Conservation (phyloP, 2,113 vertebrate genomes). For the Ornithorhynchus anatinus region DNA sequence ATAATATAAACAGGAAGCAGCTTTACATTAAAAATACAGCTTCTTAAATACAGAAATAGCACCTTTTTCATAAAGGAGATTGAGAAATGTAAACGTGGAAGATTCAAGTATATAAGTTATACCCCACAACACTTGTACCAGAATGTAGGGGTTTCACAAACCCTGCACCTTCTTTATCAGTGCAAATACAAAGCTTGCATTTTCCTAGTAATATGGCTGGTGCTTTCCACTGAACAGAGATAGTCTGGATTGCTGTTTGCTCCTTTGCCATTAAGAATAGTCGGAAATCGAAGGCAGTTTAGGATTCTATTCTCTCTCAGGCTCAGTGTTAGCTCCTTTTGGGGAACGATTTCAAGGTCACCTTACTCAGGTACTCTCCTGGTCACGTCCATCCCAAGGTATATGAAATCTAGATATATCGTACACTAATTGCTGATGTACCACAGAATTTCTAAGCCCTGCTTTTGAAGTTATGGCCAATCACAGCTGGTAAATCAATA, state of each 20-base stretch:
- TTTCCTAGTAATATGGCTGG: slow-evolving; percentile 24
- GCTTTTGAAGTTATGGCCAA: no score
- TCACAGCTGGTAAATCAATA: no score
- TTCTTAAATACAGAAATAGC: slow-evolving; percentile 75
- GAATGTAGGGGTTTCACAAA: slow-evolving; percentile 65
- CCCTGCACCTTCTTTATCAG: slow-evolving; percentile 54
- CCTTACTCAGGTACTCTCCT: no score
- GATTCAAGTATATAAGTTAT: slow-evolving; percentile 81
- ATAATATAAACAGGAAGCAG: slow-evolving; percentile 74
- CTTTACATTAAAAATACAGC: slow-evolving; percentile 73
- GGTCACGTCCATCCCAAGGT: no score
- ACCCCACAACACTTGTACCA: slow-evolving; percentile 60
- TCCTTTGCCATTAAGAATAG: neutral
- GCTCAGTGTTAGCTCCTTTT: no score
- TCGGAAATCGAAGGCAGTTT: neutral
- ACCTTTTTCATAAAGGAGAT: slow-evolving; percentile 76
- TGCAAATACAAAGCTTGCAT: slow-evolving; percentile 51
- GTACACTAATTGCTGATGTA: no score
- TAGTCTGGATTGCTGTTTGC: slow-evolving; percentile 8
- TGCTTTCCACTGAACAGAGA: neutral
- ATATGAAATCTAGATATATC: no score
- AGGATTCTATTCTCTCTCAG: no score
- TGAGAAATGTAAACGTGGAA: slow-evolving; percentile 79
- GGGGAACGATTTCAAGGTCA: no score
- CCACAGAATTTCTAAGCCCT: no score